phyloP scores from a whole-genome alignment of 2,888 invertebrate species.

The Acanthosepion lycidas region DNA sequence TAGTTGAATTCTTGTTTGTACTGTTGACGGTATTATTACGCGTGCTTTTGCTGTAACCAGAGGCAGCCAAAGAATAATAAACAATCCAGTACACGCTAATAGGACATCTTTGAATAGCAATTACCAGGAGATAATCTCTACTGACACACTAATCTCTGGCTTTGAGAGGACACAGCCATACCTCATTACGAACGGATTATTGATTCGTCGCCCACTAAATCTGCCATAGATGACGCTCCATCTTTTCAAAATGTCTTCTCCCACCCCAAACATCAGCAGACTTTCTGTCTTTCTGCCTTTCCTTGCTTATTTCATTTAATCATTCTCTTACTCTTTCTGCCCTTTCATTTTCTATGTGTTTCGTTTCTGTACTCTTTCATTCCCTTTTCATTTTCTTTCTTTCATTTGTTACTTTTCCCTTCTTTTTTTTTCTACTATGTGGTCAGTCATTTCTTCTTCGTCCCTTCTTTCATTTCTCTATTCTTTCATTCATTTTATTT shows the following conservation, averaged over 20 bases:
- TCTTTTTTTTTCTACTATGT: no score
- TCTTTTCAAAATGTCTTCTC: background rate
- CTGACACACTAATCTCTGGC: background rate
- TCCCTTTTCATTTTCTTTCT: background rate
- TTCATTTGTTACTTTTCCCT: background rate
- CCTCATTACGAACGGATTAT: background rate
- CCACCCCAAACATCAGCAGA: no score
- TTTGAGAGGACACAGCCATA: background rate
- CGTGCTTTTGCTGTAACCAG: background rate
- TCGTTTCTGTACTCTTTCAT: background rate
- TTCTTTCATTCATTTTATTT: no score
- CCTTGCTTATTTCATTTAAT: background rate
- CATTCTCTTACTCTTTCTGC: background rate
- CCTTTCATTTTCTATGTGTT: background rate
- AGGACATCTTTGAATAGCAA: background rate
- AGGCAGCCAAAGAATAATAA: background rate
- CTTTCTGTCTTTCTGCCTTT: no score
- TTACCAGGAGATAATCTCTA: background rate
- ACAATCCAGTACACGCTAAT: background rate
- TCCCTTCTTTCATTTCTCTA: no score
- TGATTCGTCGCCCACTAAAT: background rate
- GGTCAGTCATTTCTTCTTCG: no score
- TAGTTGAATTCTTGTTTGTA: no score
- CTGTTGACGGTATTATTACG: background rate
- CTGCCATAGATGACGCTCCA: background rate